Evolutionary conservation across 2,888 invertebrate genomes (phyloP).

Genomic region (Lasioglossum marginatum): DNA sequence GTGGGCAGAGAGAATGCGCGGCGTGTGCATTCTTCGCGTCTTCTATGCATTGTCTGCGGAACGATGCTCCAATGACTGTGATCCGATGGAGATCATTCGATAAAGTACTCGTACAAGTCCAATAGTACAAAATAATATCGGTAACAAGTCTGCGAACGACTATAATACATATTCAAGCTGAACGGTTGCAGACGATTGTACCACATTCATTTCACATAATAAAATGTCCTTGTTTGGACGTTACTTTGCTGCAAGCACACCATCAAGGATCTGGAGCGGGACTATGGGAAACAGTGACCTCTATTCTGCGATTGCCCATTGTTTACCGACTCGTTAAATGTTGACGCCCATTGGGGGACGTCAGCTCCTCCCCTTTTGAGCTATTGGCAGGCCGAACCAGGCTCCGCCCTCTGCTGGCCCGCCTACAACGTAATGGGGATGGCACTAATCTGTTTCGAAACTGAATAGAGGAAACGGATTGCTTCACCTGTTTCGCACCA

Average conservation of each 20-base stretch:
- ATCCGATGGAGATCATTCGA: not conserved
- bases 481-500: not conserved
- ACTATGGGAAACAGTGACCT: not conserved
- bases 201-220: not conserved
- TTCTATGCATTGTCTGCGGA: conserved; percentile 53
- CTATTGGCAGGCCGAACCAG: no score
- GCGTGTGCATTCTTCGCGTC: conserved; percentile 57
- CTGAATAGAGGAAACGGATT: no score
- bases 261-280: not conserved
- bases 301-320: no score
- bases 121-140: not conserved
- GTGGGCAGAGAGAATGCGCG: conserved; percentile 70
- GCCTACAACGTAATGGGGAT: not conserved
- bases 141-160: not conserved
- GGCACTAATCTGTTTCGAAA: no score
- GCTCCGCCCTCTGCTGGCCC: not conserved
- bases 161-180: not conserved
- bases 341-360: no score
- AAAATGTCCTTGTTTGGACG: not conserved
- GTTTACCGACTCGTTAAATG: no score
- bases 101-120: not conserved
- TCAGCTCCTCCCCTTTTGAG: not conserved
- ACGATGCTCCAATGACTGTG: conserved; percentile 20
- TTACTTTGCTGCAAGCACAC: not conserved
- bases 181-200: not conserved